These are phyloP conservation scores for Hemistola chrysoprasaria DNA, from an alignment of 2,888 invertebrate genomes.

Conservation along the genomic window DNA sequence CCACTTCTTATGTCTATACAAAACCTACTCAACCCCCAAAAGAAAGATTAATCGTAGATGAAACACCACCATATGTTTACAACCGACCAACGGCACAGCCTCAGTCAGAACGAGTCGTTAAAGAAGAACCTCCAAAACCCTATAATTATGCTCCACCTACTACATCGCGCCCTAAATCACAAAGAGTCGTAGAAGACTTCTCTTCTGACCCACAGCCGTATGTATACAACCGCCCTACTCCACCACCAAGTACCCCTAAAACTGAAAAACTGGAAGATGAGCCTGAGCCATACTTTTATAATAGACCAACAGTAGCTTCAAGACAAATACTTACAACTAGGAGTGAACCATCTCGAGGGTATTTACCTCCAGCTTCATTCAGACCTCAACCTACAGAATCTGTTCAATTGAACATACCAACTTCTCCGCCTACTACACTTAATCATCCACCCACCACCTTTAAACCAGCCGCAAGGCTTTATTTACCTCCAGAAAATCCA, in stretches of 20 bases:
- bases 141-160: conserved; percentile 43
- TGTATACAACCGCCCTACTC: conserved; percentile 38
- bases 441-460: conserved; percentile 61
- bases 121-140: conserved; percentile 33
- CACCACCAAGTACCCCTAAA: conserved; percentile 19
- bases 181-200: conserved; percentile 28
- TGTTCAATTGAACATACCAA: conserved; percentile 39
- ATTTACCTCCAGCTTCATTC: conserved; percentile 36
- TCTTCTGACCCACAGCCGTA: conserved; percentile 23
- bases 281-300: conserved; percentile 35
- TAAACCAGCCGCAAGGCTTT: conserved; percentile 52
- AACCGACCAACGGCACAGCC: conserved; percentile 42
- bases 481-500: conserved; percentile 53
- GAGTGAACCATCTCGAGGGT: conserved; percentile 39
- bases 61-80: conserved; percentile 52
- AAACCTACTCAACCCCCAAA: conserved; percentile 45
- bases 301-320: conserved; percentile 44
- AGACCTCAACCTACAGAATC: conserved; percentile 37
- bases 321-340: conserved; percentile 40
- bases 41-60: conserved; percentile 39
- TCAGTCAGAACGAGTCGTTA: conserved; percentile 33
- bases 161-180: conserved; percentile 14
- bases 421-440: conserved; percentile 46
- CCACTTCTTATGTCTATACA: conserved; percentile 55
- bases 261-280: conserved; percentile 21